These are phyloP conservation scores for Meliscaeva auricollis DNA, from an alignment of 2,888 invertebrate species.

Conservation along the genomic window DNA sequence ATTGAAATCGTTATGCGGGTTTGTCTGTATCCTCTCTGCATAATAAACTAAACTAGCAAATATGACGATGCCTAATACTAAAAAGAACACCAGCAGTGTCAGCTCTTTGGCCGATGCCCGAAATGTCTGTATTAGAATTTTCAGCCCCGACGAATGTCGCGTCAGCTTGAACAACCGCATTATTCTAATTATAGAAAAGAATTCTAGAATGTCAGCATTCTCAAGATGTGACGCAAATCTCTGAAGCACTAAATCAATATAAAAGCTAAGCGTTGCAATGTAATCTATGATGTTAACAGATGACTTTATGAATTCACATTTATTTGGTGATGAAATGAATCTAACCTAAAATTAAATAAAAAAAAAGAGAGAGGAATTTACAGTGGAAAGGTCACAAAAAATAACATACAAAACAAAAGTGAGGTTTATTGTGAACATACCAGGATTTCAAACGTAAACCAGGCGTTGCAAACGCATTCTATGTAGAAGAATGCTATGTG, in stretches of 20 bases:
- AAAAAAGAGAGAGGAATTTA: conserved; percentile 54
- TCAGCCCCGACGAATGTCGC: conserved; percentile 97
- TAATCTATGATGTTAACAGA: conserved; percentile 99
- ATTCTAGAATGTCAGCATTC: conserved; percentile 98
- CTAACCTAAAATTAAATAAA: conserved; percentile 85
- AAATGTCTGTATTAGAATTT: conserved; percentile 99
- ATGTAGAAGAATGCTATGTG: conserved; percentile 99
- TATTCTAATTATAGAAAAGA: conserved; percentile 98
- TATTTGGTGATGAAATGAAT: conserved; percentile 96
- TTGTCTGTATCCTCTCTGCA: conserved; percentile 97
- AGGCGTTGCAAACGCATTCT: conserved; percentile 99
- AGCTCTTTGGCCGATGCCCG: conserved; percentile 98
- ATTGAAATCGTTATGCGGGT: conserved; percentile 98
- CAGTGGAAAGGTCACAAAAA: conserved; percentile 33
- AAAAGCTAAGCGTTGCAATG: conserved; percentile 99
- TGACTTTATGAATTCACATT: conserved; percentile 96
- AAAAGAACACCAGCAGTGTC: conserved; percentile 97
- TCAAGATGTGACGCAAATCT: conserved; percentile 95
- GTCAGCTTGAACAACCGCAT: conserved; percentile 99
- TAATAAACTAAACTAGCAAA: conserved; percentile 99
- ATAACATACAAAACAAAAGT: neutral
- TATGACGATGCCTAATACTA: conserved; percentile 98
- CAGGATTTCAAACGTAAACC: conserved; percentile 99
- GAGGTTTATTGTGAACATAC: conserved; percentile 78
- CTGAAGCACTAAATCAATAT: conserved; percentile 95